Base-by-base conservation (phyloP, 37 sponge, comb jelly and placozoan species). In the Haliclona indistincta region DNA sequence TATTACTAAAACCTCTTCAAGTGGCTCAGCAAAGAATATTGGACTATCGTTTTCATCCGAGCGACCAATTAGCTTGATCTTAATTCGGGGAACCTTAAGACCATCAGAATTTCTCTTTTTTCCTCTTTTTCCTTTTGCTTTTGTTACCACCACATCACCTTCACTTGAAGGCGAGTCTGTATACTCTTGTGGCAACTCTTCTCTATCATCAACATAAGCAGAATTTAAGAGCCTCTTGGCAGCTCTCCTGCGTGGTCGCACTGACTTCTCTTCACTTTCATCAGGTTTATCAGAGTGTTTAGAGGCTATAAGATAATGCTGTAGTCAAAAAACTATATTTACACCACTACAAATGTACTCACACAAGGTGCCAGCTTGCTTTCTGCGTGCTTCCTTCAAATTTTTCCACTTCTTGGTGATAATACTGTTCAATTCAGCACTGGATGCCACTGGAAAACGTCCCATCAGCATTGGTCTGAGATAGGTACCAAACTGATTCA, bases 31-130 rank as follows among this genome's bases (percentile, higher is more conserved):
- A 54, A 82, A 73, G 68, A 88, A 88, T 43, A 88, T 88, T 19
- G 89, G 89, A 72, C 83, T 82, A 45, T 82, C 79, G 2, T 83
- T 73, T 28, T 77, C 83, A 36, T 75, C 79, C 45, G 78, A 71
- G 10, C 83, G 64, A 10, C 89, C 83, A 22, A 88, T 64, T 69
- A 88, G 8, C 26, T 77, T 70, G 2, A 88, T 88, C 29, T 79
- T 77, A 73, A 88, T 71, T 10, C 79, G 78, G 10, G 89, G 89
- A 3, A 88, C 89, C 35, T 68, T 64, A 2, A 28, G 60, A 8
- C 56, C 74, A 3, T 32, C 38, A 33, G 51, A 58, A 2, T 38
- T 60, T 26, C 11, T 55, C 60, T 17, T 67, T 2, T 7, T 66
- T 74, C 42, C 33, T 20, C n/a, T 62, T 61, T 29, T 43, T 53